phyloP scores from a whole-genome alignment of 2,888 invertebrate genomes.

The Tanytarsus gracilentus region DNA sequence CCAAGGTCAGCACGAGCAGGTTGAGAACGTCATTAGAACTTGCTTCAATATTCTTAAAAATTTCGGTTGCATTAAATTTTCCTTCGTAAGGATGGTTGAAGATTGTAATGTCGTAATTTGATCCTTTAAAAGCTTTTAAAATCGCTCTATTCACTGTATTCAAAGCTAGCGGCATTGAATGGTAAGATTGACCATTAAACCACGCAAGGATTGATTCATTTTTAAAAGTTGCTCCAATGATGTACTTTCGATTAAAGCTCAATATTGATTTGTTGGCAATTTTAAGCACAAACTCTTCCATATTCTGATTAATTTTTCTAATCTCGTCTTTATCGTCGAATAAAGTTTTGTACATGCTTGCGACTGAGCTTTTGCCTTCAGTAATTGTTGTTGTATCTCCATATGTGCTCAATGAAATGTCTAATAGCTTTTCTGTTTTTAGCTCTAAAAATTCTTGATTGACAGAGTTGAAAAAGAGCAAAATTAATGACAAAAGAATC shows the following conservation, averaged over 20 bases:
- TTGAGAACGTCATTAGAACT: too few relatives aligned
- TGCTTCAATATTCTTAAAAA: neutral
- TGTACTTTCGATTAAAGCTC: slow-evolving; percentile 45
- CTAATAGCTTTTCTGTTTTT: neutral
- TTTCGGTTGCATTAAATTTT: neutral
- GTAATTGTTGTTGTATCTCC: neutral
- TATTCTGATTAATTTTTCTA: neutral
- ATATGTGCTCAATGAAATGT: neutral
- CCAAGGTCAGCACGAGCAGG: neutral
- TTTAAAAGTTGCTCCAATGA: slow-evolving; percentile 49
- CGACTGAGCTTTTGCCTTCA: neutral
- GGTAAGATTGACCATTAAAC: slow-evolving; percentile 73
- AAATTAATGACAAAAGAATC: neutral
- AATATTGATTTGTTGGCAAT: neutral
- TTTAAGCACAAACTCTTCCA: neutral
- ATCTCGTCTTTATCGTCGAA: neutral
- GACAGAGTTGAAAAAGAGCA: neutral
- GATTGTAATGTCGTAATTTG: neutral
- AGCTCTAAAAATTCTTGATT: neutral
- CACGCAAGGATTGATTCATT: slow-evolving; percentile 49
- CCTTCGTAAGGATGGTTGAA: neutral
- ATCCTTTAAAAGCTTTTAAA: slow-evolving; percentile 38
- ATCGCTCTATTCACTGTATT: slow-evolving; percentile 55
- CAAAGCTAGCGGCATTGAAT: slow-evolving; percentile 59
- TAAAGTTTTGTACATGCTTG: neutral